Evolutionary conservation across 1,140 invertebrate genomes (phyloP), one percentile per base, ranked within the genome.

Genomic region (Caligus rogercresseyi): DNA sequence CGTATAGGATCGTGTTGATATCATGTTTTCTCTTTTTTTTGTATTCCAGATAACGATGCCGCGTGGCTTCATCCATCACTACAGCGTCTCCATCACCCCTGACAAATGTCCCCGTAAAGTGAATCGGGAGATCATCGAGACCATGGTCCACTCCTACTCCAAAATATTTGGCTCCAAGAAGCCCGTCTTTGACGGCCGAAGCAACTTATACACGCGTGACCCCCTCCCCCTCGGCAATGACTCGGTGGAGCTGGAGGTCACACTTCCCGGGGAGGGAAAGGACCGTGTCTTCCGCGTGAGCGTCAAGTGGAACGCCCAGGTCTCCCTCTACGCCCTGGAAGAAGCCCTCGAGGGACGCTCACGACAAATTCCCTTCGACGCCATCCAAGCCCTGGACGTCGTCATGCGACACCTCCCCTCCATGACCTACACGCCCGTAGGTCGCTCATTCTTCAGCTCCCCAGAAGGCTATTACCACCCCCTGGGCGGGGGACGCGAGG

Each of bases 71-170:
- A 91, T 99, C 19, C 91, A 96, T 76, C 95, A 98, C 74, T 99
- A 99, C 75, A 91, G 97, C 74, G 89, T 99, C 55, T 92, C 88
- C 71, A 98, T 99, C 70, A 89, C 93, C 70, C 96, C 96, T 21
- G 96, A 99, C 74, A 99, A 99, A 77, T 99, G 96, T 77, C 96
- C 96, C 54, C 78, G 96, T 65, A 94, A 98, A 80, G 92, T 93
- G 63, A 99, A 99, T 78, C 75, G 94, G 68, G 96, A 99, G 81
- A 99, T 99, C 71, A 94, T 99, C 71, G 92, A 98, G 75, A 97
- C 92, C 7, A 98, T 98, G 94, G 95, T 99, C 65, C 86, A 93
- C 71, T 85, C 90, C 26, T 98, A 97, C 74, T 86, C 84, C 72
- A 96, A 96, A 77, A 93, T 98, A 71, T 99, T 99, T 80, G 87